Evolutionary conservation across 1,140 invertebrate genomes (phyloP), one percentile per base, ranked within the genome.

Genomic region (Aporrectodea caliginosa): DNA sequence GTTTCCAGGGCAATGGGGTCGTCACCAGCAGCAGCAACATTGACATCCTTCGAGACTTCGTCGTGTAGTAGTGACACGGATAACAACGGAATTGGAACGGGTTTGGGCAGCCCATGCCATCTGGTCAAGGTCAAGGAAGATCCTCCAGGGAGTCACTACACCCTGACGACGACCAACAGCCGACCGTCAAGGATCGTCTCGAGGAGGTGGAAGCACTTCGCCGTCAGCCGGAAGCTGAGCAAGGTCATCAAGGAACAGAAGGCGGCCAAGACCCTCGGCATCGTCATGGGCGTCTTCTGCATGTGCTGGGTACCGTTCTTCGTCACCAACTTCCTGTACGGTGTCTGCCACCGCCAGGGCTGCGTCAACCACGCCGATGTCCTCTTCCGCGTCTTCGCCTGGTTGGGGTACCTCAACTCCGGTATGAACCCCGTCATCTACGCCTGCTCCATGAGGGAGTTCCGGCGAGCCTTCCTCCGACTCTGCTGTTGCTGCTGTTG

Each of bases 361-460:
- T 79, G 77, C 58, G 74, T 80, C 2, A 14, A 43, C 22, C 73
- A 77, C 69, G 73, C 79, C n/a, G 79, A 80, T 35, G 69, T 80
- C n/a, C 35, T 80, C 2, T 77, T 80, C 35, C 79, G 73, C 31
- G 73, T 86, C 16, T 86, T 86, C 76, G 86, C 86, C 79, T 97
- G 96, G 96, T 96, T 79, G 87, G 92, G 96, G 80, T 88, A 88
- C 79, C 85, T 85, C 75, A 88, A 88, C 79, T 86, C 85, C 35
- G 93, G 94, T 34, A 96, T 98, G 95, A 98, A 98, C 90, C 96
- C 96, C 0, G 93, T 98, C 77, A 98, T 98, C 84, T 98, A 98
- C 88, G 95, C 96, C 1, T 97, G 94, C 85, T 98, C 95, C 94
- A 97, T 94, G 88, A 91, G 93, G 85, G 96, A 98, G 87, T 98